A percentile compares a stretch with the other conserved stretches of the same genome.
phyloP scores from a whole-genome alignment of 2,888 invertebrate genomes.

The Lepidochitona cinerea region DNA sequence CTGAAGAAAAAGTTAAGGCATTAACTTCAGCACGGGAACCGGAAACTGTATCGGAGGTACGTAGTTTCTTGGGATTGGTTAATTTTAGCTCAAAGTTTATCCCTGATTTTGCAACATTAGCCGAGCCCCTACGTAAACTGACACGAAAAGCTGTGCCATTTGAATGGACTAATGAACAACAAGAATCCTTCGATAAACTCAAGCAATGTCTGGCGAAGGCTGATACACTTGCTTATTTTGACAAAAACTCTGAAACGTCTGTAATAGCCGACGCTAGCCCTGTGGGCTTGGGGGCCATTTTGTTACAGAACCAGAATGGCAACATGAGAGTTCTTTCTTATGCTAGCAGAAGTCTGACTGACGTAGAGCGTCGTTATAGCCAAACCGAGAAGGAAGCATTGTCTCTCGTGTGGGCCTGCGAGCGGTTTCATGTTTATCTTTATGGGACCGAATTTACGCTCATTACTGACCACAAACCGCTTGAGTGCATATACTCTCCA shows the following conservation, averaged over 20 bases:
- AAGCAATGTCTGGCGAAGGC: slow-evolving; percentile 12
- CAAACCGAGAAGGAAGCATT: slow-evolving; percentile 17
- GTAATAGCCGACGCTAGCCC: slow-evolving; percentile 16
- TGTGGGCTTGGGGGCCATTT: slow-evolving; percentile 16
- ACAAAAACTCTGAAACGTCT: slow-evolving; percentile 8
- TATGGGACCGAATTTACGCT: slow-evolving; percentile 17
- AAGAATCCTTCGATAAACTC: slow-evolving; percentile 11
- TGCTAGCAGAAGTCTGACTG: slow-evolving; percentile 6
- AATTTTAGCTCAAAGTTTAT: slow-evolving; percentile 27
- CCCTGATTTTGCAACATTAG: slow-evolving; percentile 26
- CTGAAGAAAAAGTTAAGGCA: slow-evolving; percentile 10
- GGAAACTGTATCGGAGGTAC: neutral
- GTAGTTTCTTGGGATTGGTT: slow-evolving; percentile 28
- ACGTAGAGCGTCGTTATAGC: neutral
- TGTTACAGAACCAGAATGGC: slow-evolving; percentile 14
- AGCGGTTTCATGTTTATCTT: slow-evolving; percentile 20
- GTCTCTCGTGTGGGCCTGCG: slow-evolving; percentile 20
- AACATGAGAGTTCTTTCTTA: neutral
- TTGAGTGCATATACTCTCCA: slow-evolving; percentile 12
- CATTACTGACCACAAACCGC: slow-evolving; percentile 20
- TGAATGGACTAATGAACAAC: slow-evolving; percentile 15
- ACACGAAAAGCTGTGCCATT: slow-evolving; percentile 13
- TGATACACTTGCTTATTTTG: slow-evolving; percentile 19
- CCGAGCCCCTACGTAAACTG: slow-evolving; percentile 21
- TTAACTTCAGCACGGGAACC: neutral